Evolutionary conservation across 37 sponge, comb jelly and placozoan genomes (phyloP).

Genomic region (Agelas oroides): DNA sequence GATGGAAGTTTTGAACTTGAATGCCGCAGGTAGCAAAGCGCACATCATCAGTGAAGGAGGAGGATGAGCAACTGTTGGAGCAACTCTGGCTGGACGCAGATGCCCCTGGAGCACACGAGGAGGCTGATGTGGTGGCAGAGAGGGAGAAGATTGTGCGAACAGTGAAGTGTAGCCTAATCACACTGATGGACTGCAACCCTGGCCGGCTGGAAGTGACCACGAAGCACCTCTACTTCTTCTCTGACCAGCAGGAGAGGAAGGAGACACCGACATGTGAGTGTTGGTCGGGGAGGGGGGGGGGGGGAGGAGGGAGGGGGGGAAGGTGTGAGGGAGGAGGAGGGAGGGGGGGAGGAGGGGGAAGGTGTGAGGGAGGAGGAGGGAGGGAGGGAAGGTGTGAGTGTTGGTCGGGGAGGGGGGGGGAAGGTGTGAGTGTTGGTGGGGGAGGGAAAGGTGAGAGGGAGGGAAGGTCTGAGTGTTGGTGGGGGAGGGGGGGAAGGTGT

Average conservation of each 20-base stretch:
- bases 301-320: too few relatives aligned
- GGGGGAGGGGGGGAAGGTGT: too few relatives aligned
- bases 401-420: too few relatives aligned
- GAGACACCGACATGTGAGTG: slow-evolving; percentile 48
- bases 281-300: too few relatives aligned
- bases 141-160: slow-evolving; percentile 49
- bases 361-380: too few relatives aligned
- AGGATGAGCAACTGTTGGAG: slow-evolving; percentile 58
- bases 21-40: neutral
- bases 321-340: neutral
- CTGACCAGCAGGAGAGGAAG: slow-evolving; percentile 66
- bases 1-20: neutral
- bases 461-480: too few relatives aligned
- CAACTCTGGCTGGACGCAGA: slow-evolving; percentile 44
- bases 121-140: slow-evolving; percentile 4
- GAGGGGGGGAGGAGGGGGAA: neutral
- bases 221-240: slow-evolving; percentile 81
- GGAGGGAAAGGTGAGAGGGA: too few relatives aligned
- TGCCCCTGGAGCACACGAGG: slow-evolving; percentile 17
- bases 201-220: slow-evolving; percentile 89
- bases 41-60: slow-evolving; percentile 18
- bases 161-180: slow-evolving; percentile 78
- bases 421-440: too few relatives aligned
- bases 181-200: slow-evolving; percentile 73
- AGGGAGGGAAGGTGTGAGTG: too few relatives aligned